Evolutionary conservation across 2,888 invertebrate species (phyloP), one percentile per base, ranked within the genome.

Genomic region (Caenorhabditis macrosperma): DNA sequence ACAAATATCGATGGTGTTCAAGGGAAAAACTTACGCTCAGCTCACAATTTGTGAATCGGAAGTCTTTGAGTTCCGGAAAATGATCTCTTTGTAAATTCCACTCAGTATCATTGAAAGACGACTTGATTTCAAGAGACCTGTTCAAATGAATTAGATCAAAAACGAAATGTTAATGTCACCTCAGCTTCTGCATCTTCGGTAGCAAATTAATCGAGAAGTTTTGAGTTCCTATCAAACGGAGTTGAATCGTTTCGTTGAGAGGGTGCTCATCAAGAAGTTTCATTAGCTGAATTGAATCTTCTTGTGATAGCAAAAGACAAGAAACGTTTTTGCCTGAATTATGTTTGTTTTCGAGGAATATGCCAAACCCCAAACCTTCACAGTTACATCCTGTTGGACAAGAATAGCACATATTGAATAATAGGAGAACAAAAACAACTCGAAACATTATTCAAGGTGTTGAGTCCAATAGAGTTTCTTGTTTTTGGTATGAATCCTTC

Each of bases 31-130:
- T 28, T 46, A 67, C 67, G 24, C 57, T 67, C 3, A 67, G 67
- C 20, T 22, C 22, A 46, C 67, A 57, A 10, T 67, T 67, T n/a
- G 46, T 67, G 44, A 35, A 67, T 44, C 57, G 55, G 55, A 67
- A 57, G 15, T 44, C 57, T 67, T 57, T 52, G 35, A 67, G 57
- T 46, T 67, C 57, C 26, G 57, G 57, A 17, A 67, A 67, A 26
- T 67, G 67, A 57, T 67, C 35, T n/a, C 57, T 30, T 17, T 44
- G 12, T 0, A 67, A 20, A 35, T 41, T 46, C 67, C 67, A 67
- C 0, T 67, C 57, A 12, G 22, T 57, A 17, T 48, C 46, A 15
- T 35, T 57, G 2, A 41, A 28, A 0, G 57, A 67, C 5, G 22
- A 33, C 1, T 33, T 9, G 3, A 67, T 30, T 44, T 67, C 41